phyloP scores from a whole-genome alignment of 2,113 vertebrate genomes.

The Kryptolebias marmoratus region DNA sequence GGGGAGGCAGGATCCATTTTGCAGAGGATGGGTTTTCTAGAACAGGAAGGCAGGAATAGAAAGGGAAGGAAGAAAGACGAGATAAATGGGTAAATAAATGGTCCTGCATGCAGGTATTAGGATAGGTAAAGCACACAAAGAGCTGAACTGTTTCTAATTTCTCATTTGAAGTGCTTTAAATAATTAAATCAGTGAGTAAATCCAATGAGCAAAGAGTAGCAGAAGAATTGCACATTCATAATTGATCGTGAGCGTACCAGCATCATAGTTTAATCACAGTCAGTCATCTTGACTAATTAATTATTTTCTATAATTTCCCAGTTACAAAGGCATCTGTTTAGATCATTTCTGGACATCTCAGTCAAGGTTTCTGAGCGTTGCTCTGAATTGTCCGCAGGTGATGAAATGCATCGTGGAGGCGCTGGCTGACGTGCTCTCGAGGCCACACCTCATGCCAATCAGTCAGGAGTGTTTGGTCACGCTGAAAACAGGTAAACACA shows the following conservation, averaged over 20 bases:
- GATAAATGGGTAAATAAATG: neutral
- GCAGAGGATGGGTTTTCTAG: slow-evolving; percentile 11
- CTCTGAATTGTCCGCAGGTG: slow-evolving; percentile 78
- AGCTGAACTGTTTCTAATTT: slow-evolving; percentile 10
- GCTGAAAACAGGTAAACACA: slow-evolving; percentile 85
- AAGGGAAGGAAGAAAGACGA: neutral
- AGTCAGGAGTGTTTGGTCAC: slow-evolving; percentile 88
- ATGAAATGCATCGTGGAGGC: slow-evolving; percentile 96
- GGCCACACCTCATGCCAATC: slow-evolving; percentile 86
- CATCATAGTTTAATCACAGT: neutral
- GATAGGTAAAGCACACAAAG: no score
- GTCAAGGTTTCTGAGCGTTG: neutral
- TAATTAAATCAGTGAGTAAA: slow-evolving; percentile 5
- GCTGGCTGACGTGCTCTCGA: slow-evolving; percentile 89
- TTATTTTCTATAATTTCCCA: neutral
- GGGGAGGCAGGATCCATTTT: slow-evolving; percentile 14
- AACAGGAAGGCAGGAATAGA: neutral
- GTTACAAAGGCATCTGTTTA: neutral
- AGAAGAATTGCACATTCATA: neutral
- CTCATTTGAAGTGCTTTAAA: slow-evolving; percentile 12
- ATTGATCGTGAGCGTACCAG: neutral
- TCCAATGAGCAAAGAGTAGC: slow-evolving; percentile 7
- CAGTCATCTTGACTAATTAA: no score
- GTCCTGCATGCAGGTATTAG: no score
- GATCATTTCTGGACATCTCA: no score